A percentile compares a stretch with the other conserved stretches of the same genome.
Conservation (phyloP, 2,888 invertebrate species). For the Lasius fuliginosus region DNA sequence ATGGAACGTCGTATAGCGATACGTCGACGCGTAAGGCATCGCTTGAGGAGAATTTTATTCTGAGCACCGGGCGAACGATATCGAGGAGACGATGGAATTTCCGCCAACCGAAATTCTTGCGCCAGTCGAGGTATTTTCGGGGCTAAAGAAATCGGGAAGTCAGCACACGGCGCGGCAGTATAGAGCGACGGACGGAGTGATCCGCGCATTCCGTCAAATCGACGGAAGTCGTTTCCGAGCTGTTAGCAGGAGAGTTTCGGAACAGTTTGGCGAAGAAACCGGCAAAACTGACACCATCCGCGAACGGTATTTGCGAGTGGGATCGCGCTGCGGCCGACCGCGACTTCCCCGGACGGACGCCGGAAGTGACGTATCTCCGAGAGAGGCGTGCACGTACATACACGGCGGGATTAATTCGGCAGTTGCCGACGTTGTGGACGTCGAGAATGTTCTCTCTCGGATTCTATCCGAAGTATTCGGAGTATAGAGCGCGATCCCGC, state of each 20-base stretch:
- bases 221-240: conserved; percentile 64
- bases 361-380: conserved; percentile 58
- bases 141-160: conserved; percentile 63
- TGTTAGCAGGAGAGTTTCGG: conserved; percentile 55
- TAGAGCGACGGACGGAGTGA: conserved; percentile 19
- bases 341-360: conserved; percentile 31
- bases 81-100: conserved; percentile 52
- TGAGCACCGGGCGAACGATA: conserved; percentile 25
- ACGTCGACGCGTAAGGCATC: conserved; percentile 17
- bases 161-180: background rate
- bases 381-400: conserved; percentile 51
- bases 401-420: conserved; percentile 71
- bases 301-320: conserved; percentile 63
- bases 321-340: conserved; percentile 61
- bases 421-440: conserved; percentile 70
- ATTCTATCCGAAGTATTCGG: conserved; percentile 74
- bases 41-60: conserved; percentile 33
- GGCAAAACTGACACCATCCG: conserved; percentile 73
- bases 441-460: conserved; percentile 72
- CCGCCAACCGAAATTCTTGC: conserved; percentile 50
- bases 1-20: background rate
- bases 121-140: conserved; percentile 59
- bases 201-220: conserved; percentile 59
- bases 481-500: conserved; percentile 43
- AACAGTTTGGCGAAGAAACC: conserved; percentile 73